Evolutionary conservation across 2,888 invertebrate species (phyloP), one percentile per base, ranked within the genome.

Genomic region (Trissoscelio sp.): DNA sequence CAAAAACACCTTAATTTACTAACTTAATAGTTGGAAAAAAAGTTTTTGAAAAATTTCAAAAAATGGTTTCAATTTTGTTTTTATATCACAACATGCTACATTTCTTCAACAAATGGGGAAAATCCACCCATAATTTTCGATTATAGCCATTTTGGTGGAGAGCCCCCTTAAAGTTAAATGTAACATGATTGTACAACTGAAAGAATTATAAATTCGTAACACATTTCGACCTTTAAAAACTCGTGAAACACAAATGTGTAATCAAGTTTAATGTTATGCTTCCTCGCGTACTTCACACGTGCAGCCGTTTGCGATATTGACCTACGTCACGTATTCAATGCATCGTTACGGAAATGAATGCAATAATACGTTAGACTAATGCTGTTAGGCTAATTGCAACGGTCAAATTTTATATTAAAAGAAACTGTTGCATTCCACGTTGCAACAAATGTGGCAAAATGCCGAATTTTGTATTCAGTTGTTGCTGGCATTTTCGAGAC

Each of bases 321-420:
- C 58, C 70, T 58, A 24, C 48, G 48, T 70, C 58, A 70, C 58
- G 58, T 70, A 70, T 51, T 60, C 58, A 48, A 46, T 60, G 70
- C 28, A 28, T 51, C 48, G 70, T 70, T 70, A 48, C 39, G n/a
- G 48, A 55, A 58, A 58, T 48, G 58, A 51, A 60, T 70, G 48
- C 53, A 70, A 39, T 39, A 70, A 58, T 70, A 60, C 42, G 58
- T 70, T 58, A 58, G 39, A 70, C 48, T 70, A 70, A 70, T 58
- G 39, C 16, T 12, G 9, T 48, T 58, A 37, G 16, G 48, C 58
- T 70, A 70, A 70, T 70, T 58, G 58, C 28, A 39, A 51, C 18
- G 28, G 18, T 48, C 58, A 70, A 58, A 51, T 58, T 70, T 58
- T 48, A 39, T 58, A 48, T 58, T 70, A 48, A 58, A 60, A 66